Base-by-base conservation (phyloP, 1,140 invertebrate species). In the Listronotus oregonensis region DNA sequence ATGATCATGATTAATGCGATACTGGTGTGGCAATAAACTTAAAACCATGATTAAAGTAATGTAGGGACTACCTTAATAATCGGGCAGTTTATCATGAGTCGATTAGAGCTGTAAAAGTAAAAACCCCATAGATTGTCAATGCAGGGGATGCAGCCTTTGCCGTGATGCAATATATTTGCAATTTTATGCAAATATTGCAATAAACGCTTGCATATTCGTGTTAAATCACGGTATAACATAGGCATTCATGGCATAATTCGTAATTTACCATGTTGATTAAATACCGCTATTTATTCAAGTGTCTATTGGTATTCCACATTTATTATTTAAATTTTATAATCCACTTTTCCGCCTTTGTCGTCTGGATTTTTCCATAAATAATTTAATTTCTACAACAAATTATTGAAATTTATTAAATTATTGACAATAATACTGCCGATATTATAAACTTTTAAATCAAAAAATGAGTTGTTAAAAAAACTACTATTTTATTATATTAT, bases 121-220 rank as follows among this genome's bases (percentile, higher is more conserved):
- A 66, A 66, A 59, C 15, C 57, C 40, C 18, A 59, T 52, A 59
- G 49, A 66, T 57, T 37, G 64, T 9, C 39, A 21, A 66, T 58
- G 54, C 63, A 56, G 55, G 55, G 63, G 63, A 47, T 61, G 56
- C 62, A 32, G 52, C 40, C 32, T 59, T 61, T 61, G 43, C 60
- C 31, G 49, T 6, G 27, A 15, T 9, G 51, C 64, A 66, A 66
- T 66, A 61, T 66, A 66, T 66, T 55, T 49, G 43, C 40, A 61
- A 66, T 55, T 61, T 66, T 61, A 66, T 66, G 64, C 64, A 66
- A 66, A 66, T 66, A 66, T 66, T 66, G 64, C 64, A 66, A 66
- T 66, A 66, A 66, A 66, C 64, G 64, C 58, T 31, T 60, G 64
- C 64, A 66, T 60, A 61, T 56, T 66, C 64, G 56, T 66, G 64